Conservation (phyloP, 2,113 vertebrate genomes). For the Orthonyx spaldingii region DNA sequence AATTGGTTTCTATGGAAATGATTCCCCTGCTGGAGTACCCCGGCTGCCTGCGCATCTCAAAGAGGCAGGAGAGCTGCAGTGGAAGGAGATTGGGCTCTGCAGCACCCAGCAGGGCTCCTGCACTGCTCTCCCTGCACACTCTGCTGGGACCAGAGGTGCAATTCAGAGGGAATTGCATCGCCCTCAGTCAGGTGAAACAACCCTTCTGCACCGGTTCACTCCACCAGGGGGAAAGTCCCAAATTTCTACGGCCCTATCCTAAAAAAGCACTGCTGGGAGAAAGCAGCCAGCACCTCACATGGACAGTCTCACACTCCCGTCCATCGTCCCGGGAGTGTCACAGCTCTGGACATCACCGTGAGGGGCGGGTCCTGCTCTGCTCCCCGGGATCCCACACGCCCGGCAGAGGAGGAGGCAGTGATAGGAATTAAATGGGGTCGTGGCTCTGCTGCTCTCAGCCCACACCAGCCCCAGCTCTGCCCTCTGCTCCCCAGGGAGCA, state of each 20-base stretch:
- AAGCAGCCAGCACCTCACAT: neutral
- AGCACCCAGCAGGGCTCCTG: neutral
- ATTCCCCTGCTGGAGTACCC: slow-evolving; percentile 21
- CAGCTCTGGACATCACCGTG: neutral
- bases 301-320: fast-evolving
- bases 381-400: neutral
- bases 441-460: neutral
- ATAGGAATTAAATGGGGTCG: neutral
- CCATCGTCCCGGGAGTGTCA: fast-evolving
- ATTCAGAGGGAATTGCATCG: neutral
- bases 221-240: neutral
- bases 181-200: neutral
- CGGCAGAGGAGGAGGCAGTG: neutral
- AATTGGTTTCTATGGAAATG: slow-evolving; percentile 71
- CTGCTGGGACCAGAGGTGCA: neutral
- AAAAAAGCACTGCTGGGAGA: neutral
- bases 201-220: neutral
- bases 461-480: neutral
- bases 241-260: fast-evolving
- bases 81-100: neutral
- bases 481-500: neutral
- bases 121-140: neutral
- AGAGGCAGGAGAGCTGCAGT: neutral
- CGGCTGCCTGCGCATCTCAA: neutral
- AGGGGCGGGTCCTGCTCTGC: neutral